Percentiles rank a stretch among this genome's conserved stretches.
These are phyloP conservation scores for Lepidurus apus DNA, from an alignment of 1,140 invertebrate species.

Conservation along the genomic window DNA sequence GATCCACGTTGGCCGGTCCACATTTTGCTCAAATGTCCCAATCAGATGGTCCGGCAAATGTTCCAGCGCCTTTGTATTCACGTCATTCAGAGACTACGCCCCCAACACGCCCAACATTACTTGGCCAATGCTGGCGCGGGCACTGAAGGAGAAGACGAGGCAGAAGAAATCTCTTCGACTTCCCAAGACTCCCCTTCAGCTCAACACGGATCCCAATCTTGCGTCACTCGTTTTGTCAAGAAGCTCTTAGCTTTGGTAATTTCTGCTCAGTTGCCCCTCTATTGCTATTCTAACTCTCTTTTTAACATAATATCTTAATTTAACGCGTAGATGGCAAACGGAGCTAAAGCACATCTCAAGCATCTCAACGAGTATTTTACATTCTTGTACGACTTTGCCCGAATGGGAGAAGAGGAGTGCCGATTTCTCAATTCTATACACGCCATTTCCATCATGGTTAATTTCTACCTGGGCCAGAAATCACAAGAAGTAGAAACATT, in stretches of 20 bases:
- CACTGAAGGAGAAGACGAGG: not conserved
- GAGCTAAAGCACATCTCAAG: constrained; percentile 74
- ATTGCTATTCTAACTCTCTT: constrained; percentile 3
- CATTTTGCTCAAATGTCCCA: constrained; percentile 89
- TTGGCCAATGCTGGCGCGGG: not conserved
- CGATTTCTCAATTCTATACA: constrained; percentile 78
- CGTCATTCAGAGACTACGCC: constrained; percentile 78
- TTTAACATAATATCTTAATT: not conserved
- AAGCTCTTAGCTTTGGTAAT: constrained; percentile 76
- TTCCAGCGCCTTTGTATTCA: constrained; percentile 88
- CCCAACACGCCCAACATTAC: constrained; percentile 9
- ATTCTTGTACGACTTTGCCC: constrained; percentile 85
- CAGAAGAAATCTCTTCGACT: not conserved
- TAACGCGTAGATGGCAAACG: constrained; percentile 67
- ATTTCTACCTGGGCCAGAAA: constrained; percentile 83
- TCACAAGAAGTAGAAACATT: constrained; percentile 49
- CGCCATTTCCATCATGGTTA: constrained; percentile 80
- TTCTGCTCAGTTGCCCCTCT: constrained; percentile 28
- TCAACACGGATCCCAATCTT: constrained; percentile 73
- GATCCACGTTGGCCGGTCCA: constrained; percentile 93
- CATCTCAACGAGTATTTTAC: constrained; percentile 89
- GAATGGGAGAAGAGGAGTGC: constrained; percentile 89
- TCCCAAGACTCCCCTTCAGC: constrained; percentile 53
- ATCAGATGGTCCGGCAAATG: constrained; percentile 92
- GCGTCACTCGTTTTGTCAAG: constrained; percentile 84